These are phyloP conservation scores for Rhagonycha fulva DNA, from an alignment of 2,888 invertebrate genomes.

Conservation along the genomic window DNA sequence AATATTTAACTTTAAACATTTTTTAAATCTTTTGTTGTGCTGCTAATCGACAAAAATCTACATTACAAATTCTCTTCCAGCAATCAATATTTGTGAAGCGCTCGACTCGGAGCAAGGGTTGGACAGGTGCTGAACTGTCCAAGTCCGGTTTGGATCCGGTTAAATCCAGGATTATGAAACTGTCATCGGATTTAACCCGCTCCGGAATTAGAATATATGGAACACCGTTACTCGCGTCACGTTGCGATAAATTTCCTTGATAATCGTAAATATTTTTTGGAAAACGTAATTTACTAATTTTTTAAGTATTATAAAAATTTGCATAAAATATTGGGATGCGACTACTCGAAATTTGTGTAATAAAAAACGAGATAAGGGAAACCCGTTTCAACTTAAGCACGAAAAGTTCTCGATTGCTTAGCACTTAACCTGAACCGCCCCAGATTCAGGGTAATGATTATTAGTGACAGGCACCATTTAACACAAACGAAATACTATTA, in stretches of 20 bases:
- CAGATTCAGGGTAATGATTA: constrained; percentile 22
- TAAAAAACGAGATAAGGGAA: neutral
- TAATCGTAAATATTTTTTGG: neutral
- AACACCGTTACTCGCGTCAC: neutral
- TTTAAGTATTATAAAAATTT: neutral
- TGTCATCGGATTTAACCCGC: constrained; percentile 35
- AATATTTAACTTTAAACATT: neutral
- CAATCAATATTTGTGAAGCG: neutral
- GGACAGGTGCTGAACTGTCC: constrained; percentile 30
- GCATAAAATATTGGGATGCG: neutral
- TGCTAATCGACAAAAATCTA: neutral
- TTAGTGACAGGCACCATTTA: constrained; percentile 27
- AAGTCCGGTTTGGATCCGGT: constrained; percentile 29
- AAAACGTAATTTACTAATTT: neutral
- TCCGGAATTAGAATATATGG: constrained; percentile 17
- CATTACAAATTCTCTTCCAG: neutral
- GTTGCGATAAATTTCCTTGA: neutral
- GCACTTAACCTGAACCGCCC: constrained; percentile 12
- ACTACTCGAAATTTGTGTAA: neutral
- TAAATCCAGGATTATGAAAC: constrained; percentile 35
- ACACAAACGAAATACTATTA: constrained; percentile 17
- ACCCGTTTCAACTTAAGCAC: neutral
- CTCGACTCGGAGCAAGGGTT: constrained; percentile 4
- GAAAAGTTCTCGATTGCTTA: constrained; percentile 6
- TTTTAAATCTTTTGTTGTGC: neutral